Percentiles rank a stretch among this genome's conserved stretches.
phyloP scores from a whole-genome alignment of 2,888 invertebrate species.

The Amiota minor region DNA sequence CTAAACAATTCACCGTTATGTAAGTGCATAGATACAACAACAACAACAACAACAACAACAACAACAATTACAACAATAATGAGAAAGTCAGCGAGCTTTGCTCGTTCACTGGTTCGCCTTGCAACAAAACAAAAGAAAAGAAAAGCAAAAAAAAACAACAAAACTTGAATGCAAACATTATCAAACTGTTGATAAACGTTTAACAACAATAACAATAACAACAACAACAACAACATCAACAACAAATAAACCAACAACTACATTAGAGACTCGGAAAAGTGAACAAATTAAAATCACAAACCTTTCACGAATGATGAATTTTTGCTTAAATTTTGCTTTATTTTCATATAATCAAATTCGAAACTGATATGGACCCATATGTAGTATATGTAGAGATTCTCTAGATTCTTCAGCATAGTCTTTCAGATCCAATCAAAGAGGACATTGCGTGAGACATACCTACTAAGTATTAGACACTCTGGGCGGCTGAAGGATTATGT shows the following conservation, averaged over 20 bases:
- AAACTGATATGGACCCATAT: no score
- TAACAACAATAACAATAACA: constrained; percentile 54
- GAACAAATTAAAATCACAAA: no score
- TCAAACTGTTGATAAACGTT: constrained; percentile 72
- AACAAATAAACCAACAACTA: constrained; percentile 39
- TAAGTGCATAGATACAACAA: constrained; percentile 43
- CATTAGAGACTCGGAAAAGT: no score
- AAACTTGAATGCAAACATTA: constrained; percentile 55
- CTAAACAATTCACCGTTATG: constrained; percentile 56
- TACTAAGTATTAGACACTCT: no score
- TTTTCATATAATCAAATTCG: no score
- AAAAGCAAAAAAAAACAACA: no score
- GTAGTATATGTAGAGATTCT: no score
- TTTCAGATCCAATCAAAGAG: neutral
- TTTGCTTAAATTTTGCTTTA: no score
- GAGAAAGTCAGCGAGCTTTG: neutral
- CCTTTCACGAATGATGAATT: no score
- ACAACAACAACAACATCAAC: constrained; percentile 38
- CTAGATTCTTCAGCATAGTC: no score
- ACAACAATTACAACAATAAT: constrained; percentile 4
- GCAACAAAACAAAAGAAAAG: constrained; percentile 11
- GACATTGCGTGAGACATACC: no score
- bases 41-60: constrained; percentile 14
- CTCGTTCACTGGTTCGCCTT: neutral
- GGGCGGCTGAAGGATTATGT: no score